These are phyloP conservation scores for Aspiorhynchus laticeps DNA, from an alignment of 2,113 vertebrate genomes.

Conservation along the genomic window DNA sequence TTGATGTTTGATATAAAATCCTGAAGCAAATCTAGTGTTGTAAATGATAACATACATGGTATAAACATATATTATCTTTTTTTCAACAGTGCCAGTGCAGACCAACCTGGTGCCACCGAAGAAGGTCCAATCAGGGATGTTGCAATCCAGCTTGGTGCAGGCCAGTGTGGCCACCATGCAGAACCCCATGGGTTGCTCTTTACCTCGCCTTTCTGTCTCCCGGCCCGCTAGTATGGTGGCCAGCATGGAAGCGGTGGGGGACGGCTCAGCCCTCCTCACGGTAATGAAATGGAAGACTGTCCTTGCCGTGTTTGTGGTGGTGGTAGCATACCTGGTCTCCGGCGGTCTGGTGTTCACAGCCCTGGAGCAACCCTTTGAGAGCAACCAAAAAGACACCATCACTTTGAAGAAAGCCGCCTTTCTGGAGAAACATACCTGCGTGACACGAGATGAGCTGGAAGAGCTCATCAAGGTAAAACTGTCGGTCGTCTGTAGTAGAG, in stretches of 20 bases:
- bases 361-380: conserved; percentile 92
- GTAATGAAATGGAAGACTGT: conserved; percentile 98
- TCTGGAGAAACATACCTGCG: conserved; percentile 87
- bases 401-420: conserved; percentile 90
- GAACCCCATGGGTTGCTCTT: conserved; percentile 78
- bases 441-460: conserved; percentile 86
- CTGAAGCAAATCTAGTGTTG: not conserved
- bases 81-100: conserved; percentile 78
- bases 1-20: not conserved
- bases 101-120: conserved; percentile 76
- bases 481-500: conserved; percentile 1
- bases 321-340: conserved; percentile 88
- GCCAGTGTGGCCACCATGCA: conserved; percentile 80
- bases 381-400: conserved; percentile 89
- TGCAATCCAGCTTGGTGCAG: conserved; percentile 77
- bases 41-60: not conserved
- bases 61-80: conserved; percentile 35
- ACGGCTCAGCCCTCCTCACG: conserved; percentile 79
- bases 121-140: conserved; percentile 75
- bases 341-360: conserved; percentile 90
- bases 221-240: conserved; percentile 82
- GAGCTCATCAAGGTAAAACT: conserved; percentile 86
- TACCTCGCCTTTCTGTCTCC: conserved; percentile 81
- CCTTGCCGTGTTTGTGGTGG: conserved; percentile 91
- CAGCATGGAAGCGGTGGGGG: conserved; percentile 84